Percentiles rank a stretch among this genome's conserved stretches.
These are phyloP conservation scores for Gobius niger DNA, from an alignment of 2,113 vertebrate genomes.

Conservation along the genomic window DNA sequence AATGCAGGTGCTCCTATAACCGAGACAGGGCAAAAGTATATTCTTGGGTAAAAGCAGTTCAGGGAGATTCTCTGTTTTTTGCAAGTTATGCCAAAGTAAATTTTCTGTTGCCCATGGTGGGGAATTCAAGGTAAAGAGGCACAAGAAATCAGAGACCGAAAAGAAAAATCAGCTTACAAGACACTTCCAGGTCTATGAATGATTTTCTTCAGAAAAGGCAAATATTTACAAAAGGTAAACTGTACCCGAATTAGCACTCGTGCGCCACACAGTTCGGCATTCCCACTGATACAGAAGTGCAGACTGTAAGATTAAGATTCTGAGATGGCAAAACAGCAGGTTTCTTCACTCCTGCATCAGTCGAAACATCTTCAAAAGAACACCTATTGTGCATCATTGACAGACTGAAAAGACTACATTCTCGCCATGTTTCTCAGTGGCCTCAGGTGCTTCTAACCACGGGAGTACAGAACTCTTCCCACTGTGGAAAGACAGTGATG, in stretches of 20 bases:
- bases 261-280: background rate
- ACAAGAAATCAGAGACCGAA: too few species aligned
- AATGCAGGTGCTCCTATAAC: too few species aligned
- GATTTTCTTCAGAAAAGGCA: background rate
- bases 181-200: background rate
- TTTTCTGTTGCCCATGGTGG: too few species aligned
- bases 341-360: slow-evolving; percentile 17
- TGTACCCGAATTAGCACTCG: background rate
- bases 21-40: too few species aligned
- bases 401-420: background rate
- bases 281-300: background rate
- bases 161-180: background rate
- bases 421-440: slow-evolving; percentile 21
- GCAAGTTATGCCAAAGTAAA: too few species aligned
- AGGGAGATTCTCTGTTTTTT: too few species aligned
- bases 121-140: too few species aligned
- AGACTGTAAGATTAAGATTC: background rate
- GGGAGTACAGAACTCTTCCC: slow-evolving; percentile 13
- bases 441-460: slow-evolving; percentile 22
- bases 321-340: background rate
- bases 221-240: slow-evolving; percentile 1
- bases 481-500: too few species aligned
- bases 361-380: slow-evolving; percentile 14
- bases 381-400: background rate
- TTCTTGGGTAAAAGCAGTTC: too few species aligned